Conservation (phyloP, 2,113 vertebrate genomes). For the Hystrix brachyura region DNA sequence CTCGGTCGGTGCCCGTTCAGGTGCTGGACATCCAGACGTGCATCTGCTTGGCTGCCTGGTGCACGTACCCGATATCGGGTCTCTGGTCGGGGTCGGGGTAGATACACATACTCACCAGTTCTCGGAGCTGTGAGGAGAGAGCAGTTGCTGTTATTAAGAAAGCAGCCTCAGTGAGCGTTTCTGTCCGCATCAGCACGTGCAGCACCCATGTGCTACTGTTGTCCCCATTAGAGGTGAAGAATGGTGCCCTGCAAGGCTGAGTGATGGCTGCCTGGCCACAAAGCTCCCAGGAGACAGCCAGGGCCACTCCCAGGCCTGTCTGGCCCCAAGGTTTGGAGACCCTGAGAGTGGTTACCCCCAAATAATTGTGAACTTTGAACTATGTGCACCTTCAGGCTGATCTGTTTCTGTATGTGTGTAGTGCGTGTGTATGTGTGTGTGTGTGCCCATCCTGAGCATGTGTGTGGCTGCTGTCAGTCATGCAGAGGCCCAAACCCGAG, state of each 20-base stretch:
- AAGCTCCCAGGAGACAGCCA: neutral
- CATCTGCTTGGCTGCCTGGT: constrained; percentile 94
- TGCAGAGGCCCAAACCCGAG: constrained; percentile 61
- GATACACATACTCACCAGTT: constrained; percentile 94
- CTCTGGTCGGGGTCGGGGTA: constrained; percentile 91
- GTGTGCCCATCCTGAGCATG: neutral
- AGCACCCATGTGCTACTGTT: neutral
- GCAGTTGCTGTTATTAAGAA: rapidly evolving
- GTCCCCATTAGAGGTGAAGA: neutral
- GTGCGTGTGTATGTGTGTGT: neutral
- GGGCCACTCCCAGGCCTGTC: neutral
- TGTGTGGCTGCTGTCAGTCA: constrained; percentile 61
- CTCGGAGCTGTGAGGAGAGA: constrained; percentile 88
- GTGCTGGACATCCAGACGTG: constrained; percentile 92
- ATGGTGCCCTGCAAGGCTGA: rapidly evolving
- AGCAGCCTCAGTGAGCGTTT: neutral
- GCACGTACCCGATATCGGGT: constrained; percentile 92
- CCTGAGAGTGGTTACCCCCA: neutral
- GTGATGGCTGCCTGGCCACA: neutral
- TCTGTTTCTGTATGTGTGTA: neutral
- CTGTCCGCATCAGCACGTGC: rapidly evolving
- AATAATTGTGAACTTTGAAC: neutral
- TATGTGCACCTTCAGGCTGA: neutral
- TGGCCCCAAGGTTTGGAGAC: neutral
- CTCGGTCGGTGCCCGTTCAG: constrained; percentile 74